A percentile compares a stretch with the other conserved stretches of the same genome.
Evolutionary conservation across 2,113 vertebrate species (phyloP).

Genomic region (Ascaphus truei): DNA sequence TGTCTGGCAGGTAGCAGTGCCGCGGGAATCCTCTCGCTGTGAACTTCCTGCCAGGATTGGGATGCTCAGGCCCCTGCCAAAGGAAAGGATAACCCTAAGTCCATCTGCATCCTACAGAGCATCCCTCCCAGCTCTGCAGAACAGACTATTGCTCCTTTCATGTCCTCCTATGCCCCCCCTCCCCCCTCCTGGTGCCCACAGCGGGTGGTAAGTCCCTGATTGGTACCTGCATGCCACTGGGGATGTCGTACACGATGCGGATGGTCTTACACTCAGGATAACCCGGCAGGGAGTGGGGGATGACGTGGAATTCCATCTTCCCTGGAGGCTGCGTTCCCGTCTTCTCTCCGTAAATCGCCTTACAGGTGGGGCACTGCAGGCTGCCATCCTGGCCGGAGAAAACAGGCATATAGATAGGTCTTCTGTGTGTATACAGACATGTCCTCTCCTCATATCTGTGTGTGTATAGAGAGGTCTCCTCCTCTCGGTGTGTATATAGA

Average conservation of each 20-base stretch:
- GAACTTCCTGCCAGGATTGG: conserved; percentile 90
- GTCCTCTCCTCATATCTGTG: too few species aligned
- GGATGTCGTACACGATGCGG: conserved; percentile 93
- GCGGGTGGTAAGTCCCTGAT: too few species aligned
- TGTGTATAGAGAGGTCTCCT: too few species aligned
- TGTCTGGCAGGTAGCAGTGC: conserved; percentile 94
- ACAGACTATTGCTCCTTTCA: background rate
- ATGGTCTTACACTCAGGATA: conserved; percentile 84
- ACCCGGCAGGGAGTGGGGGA: conserved; percentile 90
- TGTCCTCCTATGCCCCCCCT: background rate
- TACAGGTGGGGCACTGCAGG: conserved; percentile 94
- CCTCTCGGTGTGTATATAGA: background rate
- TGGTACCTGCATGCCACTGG: conserved; percentile 87
- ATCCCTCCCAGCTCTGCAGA: background rate
- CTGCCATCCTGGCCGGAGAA: conserved; percentile 78
- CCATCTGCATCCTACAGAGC: background rate
- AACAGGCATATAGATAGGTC: background rate
- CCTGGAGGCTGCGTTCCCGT: conserved; percentile 91
- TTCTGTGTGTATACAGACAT: background rate
- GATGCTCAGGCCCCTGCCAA: conserved; percentile 84
- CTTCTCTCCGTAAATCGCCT: conserved; percentile 95
- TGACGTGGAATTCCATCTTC: conserved; percentile 97
- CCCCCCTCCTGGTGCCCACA: background rate
- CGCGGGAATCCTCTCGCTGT: conserved; percentile 91
- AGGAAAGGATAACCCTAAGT: background rate